phyloP scores from a whole-genome alignment of 2,113 vertebrate species.

The Pygoscelis antarcticus region DNA sequence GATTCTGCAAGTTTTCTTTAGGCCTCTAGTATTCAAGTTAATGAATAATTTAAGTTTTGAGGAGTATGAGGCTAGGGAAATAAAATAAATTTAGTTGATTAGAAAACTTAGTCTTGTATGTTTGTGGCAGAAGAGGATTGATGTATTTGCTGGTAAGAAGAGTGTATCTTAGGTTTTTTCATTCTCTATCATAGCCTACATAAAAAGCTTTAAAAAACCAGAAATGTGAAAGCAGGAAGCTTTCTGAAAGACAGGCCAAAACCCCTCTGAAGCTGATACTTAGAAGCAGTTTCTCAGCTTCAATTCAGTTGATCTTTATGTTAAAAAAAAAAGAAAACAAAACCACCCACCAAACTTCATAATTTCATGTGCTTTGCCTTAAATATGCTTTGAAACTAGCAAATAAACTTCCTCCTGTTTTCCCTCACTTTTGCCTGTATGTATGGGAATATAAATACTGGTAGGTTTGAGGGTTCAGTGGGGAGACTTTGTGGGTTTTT shows the following conservation, averaged over 20 bases:
- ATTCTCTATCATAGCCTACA: neutral
- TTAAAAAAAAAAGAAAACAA: neutral
- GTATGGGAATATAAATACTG: neutral
- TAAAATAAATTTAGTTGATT: neutral
- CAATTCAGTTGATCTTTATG: neutral
- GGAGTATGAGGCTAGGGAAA: neutral
- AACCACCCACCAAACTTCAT: neutral
- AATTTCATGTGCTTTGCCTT: neutral
- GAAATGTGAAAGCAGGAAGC: neutral
- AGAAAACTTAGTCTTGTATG: neutral
- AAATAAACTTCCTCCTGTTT: neutral
- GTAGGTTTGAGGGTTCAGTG: neutral
- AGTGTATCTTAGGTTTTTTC: neutral
- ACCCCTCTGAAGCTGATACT: neutral
- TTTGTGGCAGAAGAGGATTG: neutral
- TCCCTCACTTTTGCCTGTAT: neutral
- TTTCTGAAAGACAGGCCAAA: neutral
- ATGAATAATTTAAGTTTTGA: neutral
- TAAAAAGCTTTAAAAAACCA: neutral
- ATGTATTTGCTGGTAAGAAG: neutral
- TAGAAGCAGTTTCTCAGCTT: neutral
- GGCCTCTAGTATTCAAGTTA: neutral
- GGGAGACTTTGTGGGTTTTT: neutral
- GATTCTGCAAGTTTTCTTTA: neutral
- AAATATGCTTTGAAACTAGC: neutral